A percentile compares a stretch with the other conserved stretches of the same genome.
Conservation (phyloP, 2,888 invertebrate species). For the Ichneumoninae sp. region DNA sequence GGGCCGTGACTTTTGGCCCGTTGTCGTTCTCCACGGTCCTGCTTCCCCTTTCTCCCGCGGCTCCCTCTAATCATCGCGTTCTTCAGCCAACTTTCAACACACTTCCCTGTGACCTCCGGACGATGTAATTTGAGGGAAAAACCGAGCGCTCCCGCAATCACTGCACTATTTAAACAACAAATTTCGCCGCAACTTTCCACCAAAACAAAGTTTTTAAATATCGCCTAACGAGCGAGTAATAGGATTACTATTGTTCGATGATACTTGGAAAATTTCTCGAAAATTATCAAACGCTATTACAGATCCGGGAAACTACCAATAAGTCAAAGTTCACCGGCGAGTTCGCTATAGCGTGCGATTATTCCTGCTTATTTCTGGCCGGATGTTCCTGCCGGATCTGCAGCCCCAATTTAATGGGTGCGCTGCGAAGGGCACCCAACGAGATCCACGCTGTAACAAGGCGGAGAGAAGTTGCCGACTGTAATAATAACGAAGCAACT, state of each 20-base stretch:
- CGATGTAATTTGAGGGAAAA: background rate
- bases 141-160: background rate
- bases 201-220: background rate
- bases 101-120: background rate
- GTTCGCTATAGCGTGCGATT: background rate
- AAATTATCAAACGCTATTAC: background rate
- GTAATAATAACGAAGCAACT: slow-evolving; percentile 13
- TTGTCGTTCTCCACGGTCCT: background rate
- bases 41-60: background rate
- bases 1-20: slow-evolving; percentile 40
- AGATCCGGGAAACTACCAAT: background rate
- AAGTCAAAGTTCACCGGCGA: background rate
- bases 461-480: background rate
- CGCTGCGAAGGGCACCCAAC: background rate
- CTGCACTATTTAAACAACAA: background rate
- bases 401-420: background rate
- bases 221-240: background rate
- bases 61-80: slow-evolving; percentile 11
- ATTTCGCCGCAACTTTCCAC: background rate
- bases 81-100: background rate
- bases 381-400: background rate
- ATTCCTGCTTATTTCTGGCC: background rate
- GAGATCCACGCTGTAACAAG: background rate
- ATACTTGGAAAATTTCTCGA: background rate
- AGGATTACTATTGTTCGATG: background rate